Evolutionary conservation across 2,888 invertebrate genomes (phyloP), one percentile per base, ranked within the genome.

Genomic region (Drosophila testacea): DNA sequence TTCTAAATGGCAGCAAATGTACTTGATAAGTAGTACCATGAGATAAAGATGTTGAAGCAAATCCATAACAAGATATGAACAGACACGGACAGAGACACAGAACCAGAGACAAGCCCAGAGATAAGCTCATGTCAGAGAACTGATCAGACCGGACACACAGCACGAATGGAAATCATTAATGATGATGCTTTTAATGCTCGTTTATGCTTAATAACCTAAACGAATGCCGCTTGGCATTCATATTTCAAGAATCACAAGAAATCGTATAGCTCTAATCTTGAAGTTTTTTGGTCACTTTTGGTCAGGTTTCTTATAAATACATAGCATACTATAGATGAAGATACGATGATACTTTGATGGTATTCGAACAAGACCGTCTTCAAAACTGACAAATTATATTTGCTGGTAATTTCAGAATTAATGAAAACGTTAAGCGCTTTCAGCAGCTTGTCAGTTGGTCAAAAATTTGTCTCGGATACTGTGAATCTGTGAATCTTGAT

Each of bases 341-440:
- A 57, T 38, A 7, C 47, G 11, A 16, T 36, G 50, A 54, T 54
- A 54, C 13, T 39, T 10, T 10, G 28, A 39, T 9, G 13, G 38
- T n/a, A 28, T n/a, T 11, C 52, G 16, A 16, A 16, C 16, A 16
- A 16, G 16, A 54, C 6, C 39, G 28, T 13, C 52, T 39, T 4
- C 22, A 22, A 4, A 32, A 32, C 69, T 72, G 64, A 68, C 75
- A 72, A 67, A 72, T 69, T 48, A 62, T 44, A 34, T 64, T 42
- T 46, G 55, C 38, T 51, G 59, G 56, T 63, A 72, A 73, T 73
- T 62, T 71, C 42, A 55, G 69, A 52, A 60, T 70, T 79, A 83
- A 83, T 83, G 83, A 81, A 81, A 85, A 79, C 79, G 85, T 85
- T 85, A 81, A 74, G 68, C 79, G 82, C 70, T 82, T 81, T 84